A percentile compares a stretch with the other conserved stretches of the same genome.
These are phyloP conservation scores for Zootermopsis nevadensis DNA, from an alignment of 2,888 invertebrate genomes.

Conservation along the genomic window DNA sequence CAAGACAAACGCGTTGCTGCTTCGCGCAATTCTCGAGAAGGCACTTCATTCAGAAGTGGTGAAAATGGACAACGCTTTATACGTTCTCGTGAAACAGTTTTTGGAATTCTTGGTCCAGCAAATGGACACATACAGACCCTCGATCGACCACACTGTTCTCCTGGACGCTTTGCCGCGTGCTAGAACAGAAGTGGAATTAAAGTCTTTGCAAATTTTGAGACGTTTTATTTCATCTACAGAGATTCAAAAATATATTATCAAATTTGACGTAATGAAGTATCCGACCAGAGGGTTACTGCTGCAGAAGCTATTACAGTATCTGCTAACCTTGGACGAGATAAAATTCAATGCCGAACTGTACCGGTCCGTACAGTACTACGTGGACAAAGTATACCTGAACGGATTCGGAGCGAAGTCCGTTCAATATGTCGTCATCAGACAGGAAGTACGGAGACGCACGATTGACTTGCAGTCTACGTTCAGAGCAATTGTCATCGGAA, in stretches of 20 bases:
- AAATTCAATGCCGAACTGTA: neutral
- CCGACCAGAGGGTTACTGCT: constrained; percentile 9
- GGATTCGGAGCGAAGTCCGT: constrained; percentile 25
- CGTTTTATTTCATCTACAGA: neutral
- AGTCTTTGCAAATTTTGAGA: neutral
- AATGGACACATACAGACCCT: neutral
- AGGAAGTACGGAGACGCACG: neutral
- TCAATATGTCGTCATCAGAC: neutral
- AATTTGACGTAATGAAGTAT: neutral
- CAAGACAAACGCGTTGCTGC: neutral
- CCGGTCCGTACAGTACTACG: constrained; percentile 4
- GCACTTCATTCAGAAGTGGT: neutral
- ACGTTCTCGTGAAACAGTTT: neutral
- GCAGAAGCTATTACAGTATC: neutral
- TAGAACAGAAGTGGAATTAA: neutral
- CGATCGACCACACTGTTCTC: neutral
- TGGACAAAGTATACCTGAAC: constrained; percentile 20
- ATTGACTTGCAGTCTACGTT: neutral
- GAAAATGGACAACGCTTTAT: neutral
- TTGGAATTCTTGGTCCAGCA: neutral
- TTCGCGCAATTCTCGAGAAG: neutral
- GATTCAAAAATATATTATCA: neutral
- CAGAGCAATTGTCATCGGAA: neutral
- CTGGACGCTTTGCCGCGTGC: constrained; percentile 16
- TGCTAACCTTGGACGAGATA: neutral